Conservation (phyloP, 2,888 invertebrate genomes). For the Lapara coniferarum region DNA sequence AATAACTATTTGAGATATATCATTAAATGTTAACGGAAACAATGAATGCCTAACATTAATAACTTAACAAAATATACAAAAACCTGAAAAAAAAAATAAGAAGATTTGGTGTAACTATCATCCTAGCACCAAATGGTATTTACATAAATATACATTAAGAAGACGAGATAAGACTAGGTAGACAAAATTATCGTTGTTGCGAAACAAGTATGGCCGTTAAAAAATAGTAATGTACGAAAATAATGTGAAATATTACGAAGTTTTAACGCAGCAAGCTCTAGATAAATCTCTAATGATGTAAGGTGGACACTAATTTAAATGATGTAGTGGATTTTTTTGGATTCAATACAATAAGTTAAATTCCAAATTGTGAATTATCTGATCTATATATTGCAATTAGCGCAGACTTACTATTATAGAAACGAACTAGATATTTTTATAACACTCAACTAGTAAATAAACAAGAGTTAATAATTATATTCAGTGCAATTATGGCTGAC, state of each 20-base stretch:
- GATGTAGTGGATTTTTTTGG: conserved; percentile 11
- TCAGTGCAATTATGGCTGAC: conserved; percentile 5
- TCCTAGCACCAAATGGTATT: conserved; percentile 65
- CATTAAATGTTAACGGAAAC: neutral
- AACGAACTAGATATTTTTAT: conserved; percentile 3
- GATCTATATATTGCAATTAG: neutral
- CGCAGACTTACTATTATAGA: conserved; percentile 1
- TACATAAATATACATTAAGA: conserved; percentile 45
- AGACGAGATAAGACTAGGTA: conserved; percentile 69
- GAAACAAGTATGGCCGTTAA: conserved; percentile 55
- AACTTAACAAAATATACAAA: conserved; percentile 51
- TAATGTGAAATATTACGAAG: conserved; percentile 6
- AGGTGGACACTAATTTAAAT: neutral
- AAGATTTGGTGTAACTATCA: conserved; percentile 48
- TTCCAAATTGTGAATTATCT: neutral
- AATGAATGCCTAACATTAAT: conserved; percentile 31
- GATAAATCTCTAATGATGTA: neutral
- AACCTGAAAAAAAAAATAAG: conserved; percentile 24
- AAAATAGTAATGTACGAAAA: conserved; percentile 25
- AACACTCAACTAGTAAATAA: neutral
- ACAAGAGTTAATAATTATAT: neutral
- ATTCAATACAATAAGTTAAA: neutral
- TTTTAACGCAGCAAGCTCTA: neutral
- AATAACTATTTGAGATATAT: neutral
- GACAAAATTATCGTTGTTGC: conserved; percentile 60